phyloP scores from a whole-genome alignment of 2,113 vertebrate genomes.

The Pluvialis apricaria region DNA sequence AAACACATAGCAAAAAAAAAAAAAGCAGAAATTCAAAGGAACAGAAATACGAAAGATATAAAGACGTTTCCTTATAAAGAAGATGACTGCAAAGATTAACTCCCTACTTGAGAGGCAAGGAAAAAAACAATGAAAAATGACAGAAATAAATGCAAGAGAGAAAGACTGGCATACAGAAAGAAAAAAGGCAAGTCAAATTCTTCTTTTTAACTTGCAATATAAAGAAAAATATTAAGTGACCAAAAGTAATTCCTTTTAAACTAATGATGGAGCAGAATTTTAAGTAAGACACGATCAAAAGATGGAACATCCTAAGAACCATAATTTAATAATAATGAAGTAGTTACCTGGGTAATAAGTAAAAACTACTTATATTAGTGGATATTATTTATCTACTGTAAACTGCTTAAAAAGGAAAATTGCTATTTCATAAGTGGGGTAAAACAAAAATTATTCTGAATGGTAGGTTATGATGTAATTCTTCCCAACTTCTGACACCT shows the following conservation, averaged over 20 bases:
- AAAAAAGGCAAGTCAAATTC: background rate
- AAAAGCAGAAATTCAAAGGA: background rate
- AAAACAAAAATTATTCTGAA: background rate
- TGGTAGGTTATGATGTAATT: background rate
- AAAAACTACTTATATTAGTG: background rate
- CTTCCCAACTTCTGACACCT: background rate
- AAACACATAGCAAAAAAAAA: background rate
- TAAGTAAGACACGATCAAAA: background rate
- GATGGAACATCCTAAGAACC: fast-evolving
- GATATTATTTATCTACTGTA: background rate
- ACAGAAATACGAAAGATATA: background rate
- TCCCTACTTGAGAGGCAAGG: background rate
- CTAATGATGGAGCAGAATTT: background rate
- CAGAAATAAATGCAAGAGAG: background rate
- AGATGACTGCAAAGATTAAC: background rate
- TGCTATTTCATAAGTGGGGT: background rate
- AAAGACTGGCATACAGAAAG: background rate
- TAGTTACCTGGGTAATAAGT: background rate
- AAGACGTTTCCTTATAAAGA: background rate
- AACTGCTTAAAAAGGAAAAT: background rate
- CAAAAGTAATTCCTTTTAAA: background rate
- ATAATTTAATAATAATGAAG: background rate
- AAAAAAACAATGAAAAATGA: background rate
- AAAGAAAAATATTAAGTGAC: background rate
- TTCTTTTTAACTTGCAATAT: background rate